phyloP scores from a whole-genome alignment of 2,797 vertebrate species.

The Bradypodion ventrale region DNA sequence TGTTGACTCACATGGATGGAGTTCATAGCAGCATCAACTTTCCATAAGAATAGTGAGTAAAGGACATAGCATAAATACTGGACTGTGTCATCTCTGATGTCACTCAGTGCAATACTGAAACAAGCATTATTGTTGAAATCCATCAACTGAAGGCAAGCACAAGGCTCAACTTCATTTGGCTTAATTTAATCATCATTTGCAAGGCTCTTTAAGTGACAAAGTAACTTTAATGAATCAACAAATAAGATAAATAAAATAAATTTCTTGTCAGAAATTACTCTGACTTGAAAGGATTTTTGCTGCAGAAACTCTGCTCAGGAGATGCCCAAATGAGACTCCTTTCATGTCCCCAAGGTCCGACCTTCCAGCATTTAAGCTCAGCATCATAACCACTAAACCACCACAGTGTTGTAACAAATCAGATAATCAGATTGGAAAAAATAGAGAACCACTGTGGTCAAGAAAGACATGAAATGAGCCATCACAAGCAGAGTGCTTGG shows the following conservation, averaged over 20 bases:
- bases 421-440: background rate
- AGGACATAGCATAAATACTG: background rate
- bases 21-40: background rate
- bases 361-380: too few relatives aligned
- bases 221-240: background rate
- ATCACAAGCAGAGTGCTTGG: background rate
- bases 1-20: background rate
- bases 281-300: too few relatives aligned
- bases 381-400: too few relatives aligned
- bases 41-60: background rate
- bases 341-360: too few relatives aligned
- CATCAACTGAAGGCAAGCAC: background rate
- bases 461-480: background rate
- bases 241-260: background rate
- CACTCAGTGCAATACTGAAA: background rate
- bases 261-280: too few relatives aligned
- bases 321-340: too few relatives aligned
- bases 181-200: background rate
- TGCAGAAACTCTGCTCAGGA: too few relatives aligned
- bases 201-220: background rate
- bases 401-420: too few relatives aligned
- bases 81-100: background rate
- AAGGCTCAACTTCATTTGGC: background rate
- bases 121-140: background rate
- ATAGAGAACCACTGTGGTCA: background rate